Base-by-base conservation (phyloP, 2,113 vertebrate species). In the Odontophorus gujanensis region DNA sequence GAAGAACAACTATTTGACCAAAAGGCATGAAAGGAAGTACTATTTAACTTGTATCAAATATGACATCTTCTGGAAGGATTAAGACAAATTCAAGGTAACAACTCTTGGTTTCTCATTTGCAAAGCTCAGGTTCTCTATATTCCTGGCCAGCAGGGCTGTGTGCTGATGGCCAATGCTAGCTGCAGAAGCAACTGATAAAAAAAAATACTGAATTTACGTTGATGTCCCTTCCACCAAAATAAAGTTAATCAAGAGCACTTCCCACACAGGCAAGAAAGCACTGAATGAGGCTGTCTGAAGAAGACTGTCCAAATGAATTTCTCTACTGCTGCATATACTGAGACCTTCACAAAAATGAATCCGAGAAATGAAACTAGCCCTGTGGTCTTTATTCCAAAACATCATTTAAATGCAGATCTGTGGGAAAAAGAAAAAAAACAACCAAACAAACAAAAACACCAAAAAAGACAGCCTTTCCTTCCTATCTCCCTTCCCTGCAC, bases 321-420 rank as follows among this genome's bases (percentile, higher is more conserved):
- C 50, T 59, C 69, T 69, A 58, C 43, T 1, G 0, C 32, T 68
- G 47, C 14, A 40, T 40, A 66, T 47, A 69, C 50, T 2, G 1
- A 90, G 47, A 85, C 51, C 51, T 77, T 67, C 3, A 32, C 7
- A 26, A 80, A 93, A 90, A 94, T 8, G n/a, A 51, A n/a, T 63
- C 32, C 51, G 50, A 51, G 77, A 38, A 85, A 85, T 25, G 25
- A 94, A 92, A 85, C 81, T 84, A 93, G 45, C 45, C 45, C 78
- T 32, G 30, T 34, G 32, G 11, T 21, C 19, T 51, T 43, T 63
- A 51, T 68, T 81, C 58, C 59, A 80, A 17, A 76, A 11, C 32
- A 82, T 43, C 36, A 73, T 21, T 36, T 21, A 19, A 82, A 84
- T 3, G 40, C 28, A 91, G 21, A 81, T 75, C 25, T 81, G 38